These are phyloP conservation scores for Petrocephalus sullivani DNA, from an alignment of 2,797 vertebrate species.

Conservation along the genomic window DNA sequence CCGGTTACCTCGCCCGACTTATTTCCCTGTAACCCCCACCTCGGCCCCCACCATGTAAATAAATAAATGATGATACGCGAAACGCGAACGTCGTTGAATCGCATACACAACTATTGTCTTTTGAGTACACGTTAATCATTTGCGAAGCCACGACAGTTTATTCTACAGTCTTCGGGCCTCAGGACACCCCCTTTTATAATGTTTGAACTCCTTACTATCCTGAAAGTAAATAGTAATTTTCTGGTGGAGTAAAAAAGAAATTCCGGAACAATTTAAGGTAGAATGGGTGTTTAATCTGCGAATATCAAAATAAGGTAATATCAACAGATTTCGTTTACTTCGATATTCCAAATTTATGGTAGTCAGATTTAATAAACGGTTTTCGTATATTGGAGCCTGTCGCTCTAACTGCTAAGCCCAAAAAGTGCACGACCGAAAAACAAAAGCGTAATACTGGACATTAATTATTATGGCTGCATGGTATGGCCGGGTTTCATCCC, in stretches of 20 bases:
- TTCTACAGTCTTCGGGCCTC: not conserved
- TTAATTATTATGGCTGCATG: too few relatives aligned
- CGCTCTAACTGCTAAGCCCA: not conserved
- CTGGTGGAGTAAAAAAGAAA: not conserved
- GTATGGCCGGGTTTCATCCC: too few relatives aligned
- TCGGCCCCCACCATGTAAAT: too few relatives aligned
- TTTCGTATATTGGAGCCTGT: not conserved
- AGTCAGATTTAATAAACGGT: not conserved
- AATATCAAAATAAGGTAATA: not conserved
- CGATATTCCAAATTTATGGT: not conserved
- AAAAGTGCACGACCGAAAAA: not conserved
- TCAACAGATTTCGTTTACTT: not conserved
- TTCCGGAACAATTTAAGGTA: not conserved
- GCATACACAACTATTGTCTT: not conserved
- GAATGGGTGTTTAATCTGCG: not conserved
- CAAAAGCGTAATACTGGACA: too few relatives aligned
- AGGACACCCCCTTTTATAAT: not conserved
- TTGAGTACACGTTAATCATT: not conserved
- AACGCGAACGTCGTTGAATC: not conserved
- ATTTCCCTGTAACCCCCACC: not conserved
- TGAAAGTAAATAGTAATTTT: not conserved
- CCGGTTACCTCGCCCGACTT: not conserved
- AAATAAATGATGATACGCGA: not conserved
- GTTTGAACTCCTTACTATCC: not conserved
- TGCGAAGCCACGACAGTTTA: not conserved